phyloP scores from a whole-genome alignment of 2,797 vertebrate genomes.

The Cossypha caffra region DNA sequence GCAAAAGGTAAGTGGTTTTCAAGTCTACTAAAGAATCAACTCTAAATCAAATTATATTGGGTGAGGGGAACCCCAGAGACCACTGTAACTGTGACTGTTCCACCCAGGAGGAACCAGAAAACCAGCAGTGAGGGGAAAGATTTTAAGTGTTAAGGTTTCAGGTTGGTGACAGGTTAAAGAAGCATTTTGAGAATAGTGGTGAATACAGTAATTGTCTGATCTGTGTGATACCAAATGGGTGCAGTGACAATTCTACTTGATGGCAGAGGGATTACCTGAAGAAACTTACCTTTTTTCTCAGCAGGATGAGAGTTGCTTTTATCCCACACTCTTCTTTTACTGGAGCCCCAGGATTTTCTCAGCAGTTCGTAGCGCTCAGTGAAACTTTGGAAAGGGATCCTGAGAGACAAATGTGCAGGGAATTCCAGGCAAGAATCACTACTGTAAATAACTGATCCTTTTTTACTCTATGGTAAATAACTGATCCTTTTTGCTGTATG shows the following conservation, averaged over 20 bases:
- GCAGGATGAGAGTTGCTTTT: not conserved
- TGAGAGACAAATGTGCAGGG: constrained; percentile 49
- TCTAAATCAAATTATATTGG: not conserved
- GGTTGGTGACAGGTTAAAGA: not conserved
- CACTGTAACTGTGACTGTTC: not conserved
- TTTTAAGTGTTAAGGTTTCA: not conserved
- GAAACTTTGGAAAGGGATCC: constrained; percentile 87
- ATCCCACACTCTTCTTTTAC: not conserved
- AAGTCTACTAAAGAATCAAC: not conserved
- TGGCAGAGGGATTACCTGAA: not conserved
- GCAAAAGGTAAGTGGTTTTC: constrained; percentile 5
- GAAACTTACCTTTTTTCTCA: not conserved
- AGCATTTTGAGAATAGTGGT: not conserved
- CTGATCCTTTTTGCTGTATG: not conserved
- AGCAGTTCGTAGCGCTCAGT: constrained; percentile 87
- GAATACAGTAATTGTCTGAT: not conserved
- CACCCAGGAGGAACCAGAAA: not conserved
- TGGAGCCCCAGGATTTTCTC: constrained; percentile 28
- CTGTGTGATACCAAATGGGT: accelerated
- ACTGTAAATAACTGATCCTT: not conserved
- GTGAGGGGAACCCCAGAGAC: not conserved
- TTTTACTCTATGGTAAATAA: not conserved
- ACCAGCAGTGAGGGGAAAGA: not conserved
- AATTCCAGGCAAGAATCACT: not conserved
- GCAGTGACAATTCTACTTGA: not conserved